phyloP scores from a whole-genome alignment of 2,797 vertebrate species.

The Nyctibius grandis region DNA sequence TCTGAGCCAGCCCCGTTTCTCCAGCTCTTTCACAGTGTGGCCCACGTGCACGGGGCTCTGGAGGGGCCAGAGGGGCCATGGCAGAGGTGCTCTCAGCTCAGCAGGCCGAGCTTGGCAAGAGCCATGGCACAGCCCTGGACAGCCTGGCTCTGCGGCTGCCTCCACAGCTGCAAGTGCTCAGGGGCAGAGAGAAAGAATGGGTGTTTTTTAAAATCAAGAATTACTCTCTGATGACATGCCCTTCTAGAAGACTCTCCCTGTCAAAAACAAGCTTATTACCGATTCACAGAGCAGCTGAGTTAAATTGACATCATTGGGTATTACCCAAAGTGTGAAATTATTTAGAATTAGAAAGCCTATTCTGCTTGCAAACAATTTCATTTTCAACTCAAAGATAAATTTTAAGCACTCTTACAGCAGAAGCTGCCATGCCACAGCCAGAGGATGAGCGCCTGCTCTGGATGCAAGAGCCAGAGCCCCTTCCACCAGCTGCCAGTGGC shows the following conservation, averaged over 20 bases:
- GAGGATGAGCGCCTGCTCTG: not conserved
- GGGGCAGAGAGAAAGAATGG: not conserved
- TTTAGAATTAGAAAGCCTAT: not conserved
- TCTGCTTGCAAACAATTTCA: not conserved
- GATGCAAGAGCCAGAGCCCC: fast-evolving
- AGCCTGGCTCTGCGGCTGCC: not conserved
- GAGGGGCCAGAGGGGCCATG: not conserved
- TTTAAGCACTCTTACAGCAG: not conserved
- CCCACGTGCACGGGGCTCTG: not conserved
- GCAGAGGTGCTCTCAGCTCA: not conserved
- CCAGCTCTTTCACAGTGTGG: not conserved
- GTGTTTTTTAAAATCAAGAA: not conserved
- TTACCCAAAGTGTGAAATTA: not conserved
- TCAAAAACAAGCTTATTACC: not conserved
- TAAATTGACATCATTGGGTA: not conserved
- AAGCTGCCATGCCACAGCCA: not conserved
- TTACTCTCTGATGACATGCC: not conserved
- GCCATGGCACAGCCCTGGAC: not conserved
- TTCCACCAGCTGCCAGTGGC: not conserved
- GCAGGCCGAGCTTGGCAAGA: not conserved
- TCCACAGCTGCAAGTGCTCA: not conserved
- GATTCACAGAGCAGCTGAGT: not conserved
- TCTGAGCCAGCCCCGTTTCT: not conserved
- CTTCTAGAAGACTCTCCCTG: not conserved
- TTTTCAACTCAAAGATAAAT: not conserved